Percentiles rank a stretch among this genome's conserved stretches.
These are phyloP conservation scores for Aradus depressus DNA, from an alignment of 2,888 invertebrate genomes.

Conservation along the genomic window DNA sequence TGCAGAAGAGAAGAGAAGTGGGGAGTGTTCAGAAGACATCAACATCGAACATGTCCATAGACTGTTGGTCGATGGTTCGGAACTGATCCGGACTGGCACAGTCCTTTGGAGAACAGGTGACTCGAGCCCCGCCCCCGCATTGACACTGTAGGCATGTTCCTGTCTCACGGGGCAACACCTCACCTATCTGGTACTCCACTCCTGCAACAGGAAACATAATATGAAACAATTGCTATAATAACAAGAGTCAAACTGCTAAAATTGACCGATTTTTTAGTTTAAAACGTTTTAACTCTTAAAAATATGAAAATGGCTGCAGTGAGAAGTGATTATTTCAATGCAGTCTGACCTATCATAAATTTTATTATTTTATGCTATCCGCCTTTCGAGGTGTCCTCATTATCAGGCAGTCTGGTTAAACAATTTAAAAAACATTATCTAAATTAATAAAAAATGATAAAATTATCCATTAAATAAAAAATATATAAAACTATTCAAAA, in stretches of 20 bases:
- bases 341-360: too few species aligned
- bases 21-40: constrained; percentile 31
- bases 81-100: constrained; percentile 31
- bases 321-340: too few species aligned
- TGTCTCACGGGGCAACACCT: constrained; percentile 53
- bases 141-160: constrained; percentile 60
- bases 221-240: too few species aligned
- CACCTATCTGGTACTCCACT: constrained; percentile 47
- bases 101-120: constrained; percentile 32
- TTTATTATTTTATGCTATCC: too few species aligned
- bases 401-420: background rate
- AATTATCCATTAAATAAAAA: background rate
- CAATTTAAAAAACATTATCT: background rate
- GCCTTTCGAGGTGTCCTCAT: background rate
- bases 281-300: too few species aligned
- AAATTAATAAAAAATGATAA: background rate
- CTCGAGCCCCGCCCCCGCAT: constrained; percentile 45
- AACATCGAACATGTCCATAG: constrained; percentile 33
- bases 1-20: background rate
- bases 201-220: constrained; percentile 22
- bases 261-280: too few species aligned
- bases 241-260: too few species aligned
- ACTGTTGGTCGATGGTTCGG: constrained; percentile 30
- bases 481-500: background rate
- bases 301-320: too few species aligned